phyloP scores from a whole-genome alignment of 2,113 vertebrate genomes.

The Phaethornis superciliosus region DNA sequence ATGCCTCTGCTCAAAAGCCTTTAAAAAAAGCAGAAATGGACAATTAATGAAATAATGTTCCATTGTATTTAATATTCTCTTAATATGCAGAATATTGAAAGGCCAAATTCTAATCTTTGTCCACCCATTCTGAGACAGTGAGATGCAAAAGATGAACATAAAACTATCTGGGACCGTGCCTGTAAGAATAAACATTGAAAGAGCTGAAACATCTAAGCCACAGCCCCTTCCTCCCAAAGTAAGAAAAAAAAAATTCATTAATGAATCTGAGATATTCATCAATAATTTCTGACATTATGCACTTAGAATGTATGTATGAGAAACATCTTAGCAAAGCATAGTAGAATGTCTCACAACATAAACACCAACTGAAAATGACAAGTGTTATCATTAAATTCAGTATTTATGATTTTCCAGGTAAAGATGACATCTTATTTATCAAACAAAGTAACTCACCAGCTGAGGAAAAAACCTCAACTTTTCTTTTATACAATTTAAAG shows the following conservation, averaged over 20 bases:
- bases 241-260: neutral
- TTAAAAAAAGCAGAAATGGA: neutral
- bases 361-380: neutral
- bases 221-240: fast-evolving
- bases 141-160: neutral
- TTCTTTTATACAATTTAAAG: neutral
- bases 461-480: neutral
- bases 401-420: neutral
- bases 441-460: neutral
- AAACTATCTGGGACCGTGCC: neutral
- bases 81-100: neutral
- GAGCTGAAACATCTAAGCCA: neutral
- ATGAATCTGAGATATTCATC: neutral
- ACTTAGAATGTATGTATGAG: fast-evolving
- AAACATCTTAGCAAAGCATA: neutral
- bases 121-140: neutral
- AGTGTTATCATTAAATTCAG: neutral
- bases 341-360: neutral
- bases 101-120: neutral
- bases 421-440: constrained; percentile 1
- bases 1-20: neutral
- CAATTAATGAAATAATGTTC: neutral
- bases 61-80: neutral
- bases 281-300: neutral
- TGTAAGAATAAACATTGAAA: neutral